phyloP scores from a whole-genome alignment of 1,140 invertebrate genomes.

The Helicoverpa armigera region DNA sequence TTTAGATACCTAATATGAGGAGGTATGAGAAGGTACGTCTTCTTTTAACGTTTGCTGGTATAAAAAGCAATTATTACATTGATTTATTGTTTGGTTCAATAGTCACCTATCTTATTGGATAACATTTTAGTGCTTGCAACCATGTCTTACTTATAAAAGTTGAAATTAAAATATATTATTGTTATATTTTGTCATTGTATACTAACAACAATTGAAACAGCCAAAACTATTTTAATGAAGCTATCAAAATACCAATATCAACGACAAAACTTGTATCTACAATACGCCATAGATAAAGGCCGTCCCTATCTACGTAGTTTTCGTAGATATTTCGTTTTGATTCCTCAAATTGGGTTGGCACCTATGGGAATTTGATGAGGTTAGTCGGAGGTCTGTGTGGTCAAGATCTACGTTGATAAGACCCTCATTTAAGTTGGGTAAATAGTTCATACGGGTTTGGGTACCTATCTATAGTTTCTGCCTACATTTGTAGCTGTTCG shows the following conservation, averaged over 20 bases:
- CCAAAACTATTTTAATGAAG: not conserved
- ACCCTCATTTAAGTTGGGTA: slow-evolving; percentile 48
- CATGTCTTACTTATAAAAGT: no score
- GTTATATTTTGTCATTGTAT: no score
- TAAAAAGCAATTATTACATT: no score
- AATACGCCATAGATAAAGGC: slow-evolving; percentile 1
- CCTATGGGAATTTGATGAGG: slow-evolving; percentile 48
- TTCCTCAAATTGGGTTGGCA: slow-evolving; percentile 40
- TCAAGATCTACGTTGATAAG: slow-evolving; percentile 49
- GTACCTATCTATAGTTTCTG: slow-evolving; percentile 27
- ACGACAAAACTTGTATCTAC: not conserved
- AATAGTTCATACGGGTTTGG: slow-evolving; percentile 38
- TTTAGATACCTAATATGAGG: no score
- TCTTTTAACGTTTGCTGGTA: no score
- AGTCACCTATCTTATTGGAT: no score
- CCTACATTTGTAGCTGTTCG: not conserved
- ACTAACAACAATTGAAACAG: no score
- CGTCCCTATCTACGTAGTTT: slow-evolving; percentile 11
- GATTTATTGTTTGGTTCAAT: no score
- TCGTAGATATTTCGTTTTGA: slow-evolving; percentile 42
- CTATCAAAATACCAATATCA: not conserved
- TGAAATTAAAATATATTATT: no score
- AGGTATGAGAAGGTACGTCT: no score
- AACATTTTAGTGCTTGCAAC: no score
- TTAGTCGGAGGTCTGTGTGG: slow-evolving; percentile 41